A percentile compares a stretch with the other conserved stretches of the same genome.
Evolutionary conservation across 1,140 invertebrate genomes (phyloP).

Genomic region (Nautilus pompilius): DNA sequence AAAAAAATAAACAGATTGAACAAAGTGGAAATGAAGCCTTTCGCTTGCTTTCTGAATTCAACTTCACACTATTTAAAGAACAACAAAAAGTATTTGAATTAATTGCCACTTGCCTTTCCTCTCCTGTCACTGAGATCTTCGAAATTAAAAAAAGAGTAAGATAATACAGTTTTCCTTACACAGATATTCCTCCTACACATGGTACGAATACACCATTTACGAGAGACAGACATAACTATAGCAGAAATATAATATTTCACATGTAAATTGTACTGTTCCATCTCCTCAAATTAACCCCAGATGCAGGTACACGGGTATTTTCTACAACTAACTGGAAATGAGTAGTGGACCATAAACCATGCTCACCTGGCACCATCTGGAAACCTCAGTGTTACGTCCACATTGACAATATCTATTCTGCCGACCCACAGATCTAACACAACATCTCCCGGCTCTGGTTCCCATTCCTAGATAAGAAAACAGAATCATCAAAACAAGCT

Average conservation of each 20-base stretch:
- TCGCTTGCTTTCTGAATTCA: too few relatives aligned
- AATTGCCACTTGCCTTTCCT: slow-evolving; percentile 2
- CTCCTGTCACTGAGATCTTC: slow-evolving; percentile 16
- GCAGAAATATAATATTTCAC: slow-evolving; percentile 1
- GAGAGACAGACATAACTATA: neutral
- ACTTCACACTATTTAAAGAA: neutral
- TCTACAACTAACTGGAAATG: too few relatives aligned
- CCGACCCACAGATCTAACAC: slow-evolving; percentile 87
- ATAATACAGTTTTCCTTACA: too few relatives aligned
- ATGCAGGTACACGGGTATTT: too few relatives aligned
- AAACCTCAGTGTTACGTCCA: slow-evolving; percentile 50
- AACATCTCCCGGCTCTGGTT: slow-evolving; percentile 67
- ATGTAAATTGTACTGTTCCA: slow-evolving; percentile 2
- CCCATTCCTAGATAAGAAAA: slow-evolving; percentile 63
- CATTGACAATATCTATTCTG: slow-evolving; percentile 54
- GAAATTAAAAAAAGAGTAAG: slow-evolving; percentile 11
- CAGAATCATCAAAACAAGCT: neutral
- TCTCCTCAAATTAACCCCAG: too few relatives aligned
- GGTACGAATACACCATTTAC: too few relatives aligned
- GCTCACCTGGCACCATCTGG: slow-evolving; percentile 57
- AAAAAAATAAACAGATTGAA: too few relatives aligned
- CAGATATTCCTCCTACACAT: too few relatives aligned
- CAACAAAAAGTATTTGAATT: neutral
- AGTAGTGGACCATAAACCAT: too few relatives aligned
- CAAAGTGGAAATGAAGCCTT: too few relatives aligned